A percentile compares a stretch with the other conserved stretches of the same genome.
Conservation (phyloP, 1,140 invertebrate genomes). For the Danaus plexippus region DNA sequence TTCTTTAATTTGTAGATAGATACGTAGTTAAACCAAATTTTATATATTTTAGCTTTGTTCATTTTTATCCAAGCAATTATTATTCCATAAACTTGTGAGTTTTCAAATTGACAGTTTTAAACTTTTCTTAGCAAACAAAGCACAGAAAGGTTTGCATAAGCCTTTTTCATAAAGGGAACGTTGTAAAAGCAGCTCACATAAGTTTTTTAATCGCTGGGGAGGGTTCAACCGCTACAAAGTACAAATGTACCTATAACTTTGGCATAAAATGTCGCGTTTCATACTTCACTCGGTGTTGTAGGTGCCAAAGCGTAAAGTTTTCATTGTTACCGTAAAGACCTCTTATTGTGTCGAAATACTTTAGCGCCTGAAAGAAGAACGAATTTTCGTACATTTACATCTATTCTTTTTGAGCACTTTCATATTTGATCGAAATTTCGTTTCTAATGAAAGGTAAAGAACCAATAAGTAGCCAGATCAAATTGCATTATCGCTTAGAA, state of each 20-base stretch:
- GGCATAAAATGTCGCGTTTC: constrained; percentile 20
- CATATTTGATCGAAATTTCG: constrained; percentile 44
- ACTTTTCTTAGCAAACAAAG: too few species aligned
- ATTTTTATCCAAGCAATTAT: background rate
- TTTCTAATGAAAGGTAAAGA: constrained; percentile 61
- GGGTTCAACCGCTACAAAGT: constrained; percentile 14
- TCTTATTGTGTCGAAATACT: constrained; percentile 36
- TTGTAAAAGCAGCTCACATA: constrained; percentile 18
- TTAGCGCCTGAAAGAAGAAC: constrained; percentile 30
- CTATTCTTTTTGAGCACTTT: constrained; percentile 21
- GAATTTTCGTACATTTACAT: constrained; percentile 25
- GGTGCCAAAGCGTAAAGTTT: constrained; percentile 47
- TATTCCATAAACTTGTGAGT: too few species aligned
- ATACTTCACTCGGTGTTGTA: constrained; percentile 42
- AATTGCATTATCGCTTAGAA: constrained; percentile 60
- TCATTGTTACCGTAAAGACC: constrained; percentile 35
- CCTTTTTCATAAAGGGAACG: constrained; percentile 16
- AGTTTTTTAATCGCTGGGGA: constrained; percentile 23
- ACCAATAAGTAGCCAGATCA: constrained; percentile 62
- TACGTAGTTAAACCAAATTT: background rate
- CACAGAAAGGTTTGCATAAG: constrained; percentile 6
- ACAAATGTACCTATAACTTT: constrained; percentile 24
- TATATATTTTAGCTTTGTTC: background rate
- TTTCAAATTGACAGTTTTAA: too few species aligned
- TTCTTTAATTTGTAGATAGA: too few species aligned